Percentiles rank a stretch among this genome's conserved stretches.
These are phyloP conservation scores for Brachionus calyciflorus DNA, from an alignment of 1,140 invertebrate genomes.

Conservation along the genomic window DNA sequence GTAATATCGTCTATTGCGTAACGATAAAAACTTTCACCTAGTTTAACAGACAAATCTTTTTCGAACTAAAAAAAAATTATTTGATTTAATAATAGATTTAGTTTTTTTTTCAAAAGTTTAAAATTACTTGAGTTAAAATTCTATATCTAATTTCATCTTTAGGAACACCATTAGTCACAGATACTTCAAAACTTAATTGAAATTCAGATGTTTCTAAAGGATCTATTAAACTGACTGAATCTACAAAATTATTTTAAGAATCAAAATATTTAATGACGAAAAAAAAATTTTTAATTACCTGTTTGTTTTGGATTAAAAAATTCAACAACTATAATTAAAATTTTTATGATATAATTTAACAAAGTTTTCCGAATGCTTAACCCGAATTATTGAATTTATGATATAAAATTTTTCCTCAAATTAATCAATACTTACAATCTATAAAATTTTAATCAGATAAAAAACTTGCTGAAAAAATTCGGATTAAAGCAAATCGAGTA, in stretches of 20 bases:
- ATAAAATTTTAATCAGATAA: too few relatives aligned
- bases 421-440: too few relatives aligned
- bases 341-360: background rate
- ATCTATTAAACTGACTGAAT: background rate
- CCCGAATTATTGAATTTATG: too few relatives aligned
- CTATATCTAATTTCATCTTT: conserved; percentile 16
- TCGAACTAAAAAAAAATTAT: background rate
- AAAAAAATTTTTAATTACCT: background rate
- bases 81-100: background rate
- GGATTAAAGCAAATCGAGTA: too few relatives aligned
- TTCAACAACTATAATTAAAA: background rate
- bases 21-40: background rate
- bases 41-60: background rate
- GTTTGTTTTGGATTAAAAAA: background rate
- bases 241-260: background rate
- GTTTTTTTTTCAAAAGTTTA: background rate
- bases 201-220: conserved; percentile 6
- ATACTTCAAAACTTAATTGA: background rate
- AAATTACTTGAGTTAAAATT: background rate
- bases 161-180: background rate
- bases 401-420: too few relatives aligned
- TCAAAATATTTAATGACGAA: background rate
- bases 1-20: background rate
- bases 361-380: too few relatives aligned
- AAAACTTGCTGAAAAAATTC: too few relatives aligned